Conservation (phyloP, 1,140 invertebrate genomes). For the Drosophila aff. region DNA sequence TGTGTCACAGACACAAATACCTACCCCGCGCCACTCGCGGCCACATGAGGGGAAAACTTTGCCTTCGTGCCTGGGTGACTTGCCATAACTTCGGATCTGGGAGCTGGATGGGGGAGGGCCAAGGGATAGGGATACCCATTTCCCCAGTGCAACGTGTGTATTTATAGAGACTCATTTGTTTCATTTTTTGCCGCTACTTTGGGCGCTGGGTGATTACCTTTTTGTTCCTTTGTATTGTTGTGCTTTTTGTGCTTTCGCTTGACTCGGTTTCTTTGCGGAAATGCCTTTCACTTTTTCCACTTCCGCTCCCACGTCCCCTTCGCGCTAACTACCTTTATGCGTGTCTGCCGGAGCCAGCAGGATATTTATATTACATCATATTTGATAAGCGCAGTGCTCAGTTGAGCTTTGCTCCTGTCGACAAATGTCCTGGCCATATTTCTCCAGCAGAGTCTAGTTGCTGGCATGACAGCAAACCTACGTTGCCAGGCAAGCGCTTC, state of each 20-base stretch:
- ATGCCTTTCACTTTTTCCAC: slow-evolving; percentile 60
- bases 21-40: slow-evolving; percentile 4
- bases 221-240: slow-evolving; percentile 61
- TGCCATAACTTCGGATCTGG: slow-evolving; percentile 37
- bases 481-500: background rate
- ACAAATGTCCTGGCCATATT: slow-evolving; percentile 69
- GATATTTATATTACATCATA: slow-evolving; percentile 68
- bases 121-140: slow-evolving; percentile 15
- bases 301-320: slow-evolving; percentile 25
- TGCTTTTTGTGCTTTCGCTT: slow-evolving; percentile 13
- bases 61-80: slow-evolving; percentile 32
- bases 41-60: slow-evolving; percentile 37
- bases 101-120: background rate
- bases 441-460: slow-evolving; percentile 22
- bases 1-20: slow-evolving; percentile 61
- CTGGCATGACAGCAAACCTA: slow-evolving; percentile 13
- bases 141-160: slow-evolving; percentile 42
- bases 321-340: slow-evolving; percentile 76
- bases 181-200: slow-evolving; percentile 59
- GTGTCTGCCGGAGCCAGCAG: slow-evolving; percentile 53
- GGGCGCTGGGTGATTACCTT: slow-evolving; percentile 71
- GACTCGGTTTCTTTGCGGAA: slow-evolving; percentile 60
- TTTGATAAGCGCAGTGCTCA: slow-evolving; percentile 69
- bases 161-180: slow-evolving; percentile 81
- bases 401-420: slow-evolving; percentile 23